A percentile compares a stretch with the other conserved stretches of the same genome.
phyloP scores from a whole-genome alignment of 2,113 vertebrate genomes.

The Rhizomys pruinosus region DNA sequence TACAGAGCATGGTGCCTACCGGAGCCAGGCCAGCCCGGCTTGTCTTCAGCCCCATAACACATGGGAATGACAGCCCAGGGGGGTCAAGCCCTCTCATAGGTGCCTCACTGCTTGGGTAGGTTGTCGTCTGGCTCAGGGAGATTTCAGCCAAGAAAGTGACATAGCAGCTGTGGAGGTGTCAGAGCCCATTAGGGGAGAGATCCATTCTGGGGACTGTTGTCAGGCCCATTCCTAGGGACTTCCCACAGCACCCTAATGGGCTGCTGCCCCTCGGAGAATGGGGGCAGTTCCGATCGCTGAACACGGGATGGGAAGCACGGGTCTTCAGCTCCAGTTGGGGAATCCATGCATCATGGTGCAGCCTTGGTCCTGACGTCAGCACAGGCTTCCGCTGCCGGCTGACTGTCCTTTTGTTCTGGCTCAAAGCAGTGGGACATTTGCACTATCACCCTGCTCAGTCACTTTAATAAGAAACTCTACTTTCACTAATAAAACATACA shows the following conservation, averaged over 20 bases:
- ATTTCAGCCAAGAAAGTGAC: constrained; percentile 52
- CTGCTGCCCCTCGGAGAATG: background rate
- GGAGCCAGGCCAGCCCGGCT: background rate
- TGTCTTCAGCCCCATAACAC: background rate
- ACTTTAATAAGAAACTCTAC: background rate
- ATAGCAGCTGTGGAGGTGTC: constrained; percentile 39
- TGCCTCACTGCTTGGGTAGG: background rate
- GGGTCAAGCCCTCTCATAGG: background rate
- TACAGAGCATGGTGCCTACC: too few species aligned
- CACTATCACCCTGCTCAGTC: constrained; percentile 73
- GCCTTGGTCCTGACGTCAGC: constrained; percentile 68
- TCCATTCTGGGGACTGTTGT: background rate
- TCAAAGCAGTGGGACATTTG: constrained; percentile 79
- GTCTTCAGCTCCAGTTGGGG: constrained; percentile 72
- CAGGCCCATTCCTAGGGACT: constrained; percentile 63
- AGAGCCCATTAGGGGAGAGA: constrained; percentile 67
- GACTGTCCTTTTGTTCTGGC: constrained; percentile 76
- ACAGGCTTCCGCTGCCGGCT: background rate
- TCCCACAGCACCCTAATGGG: background rate
- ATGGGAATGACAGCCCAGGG: background rate
- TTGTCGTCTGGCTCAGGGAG: background rate
- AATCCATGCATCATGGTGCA: constrained; percentile 69
- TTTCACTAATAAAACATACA: background rate
- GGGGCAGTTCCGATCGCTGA: constrained; percentile 69
- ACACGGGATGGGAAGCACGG: constrained; percentile 61